Base-by-base conservation (phyloP, 1,140 invertebrate species). In the Drosophila ogumai region DNA sequence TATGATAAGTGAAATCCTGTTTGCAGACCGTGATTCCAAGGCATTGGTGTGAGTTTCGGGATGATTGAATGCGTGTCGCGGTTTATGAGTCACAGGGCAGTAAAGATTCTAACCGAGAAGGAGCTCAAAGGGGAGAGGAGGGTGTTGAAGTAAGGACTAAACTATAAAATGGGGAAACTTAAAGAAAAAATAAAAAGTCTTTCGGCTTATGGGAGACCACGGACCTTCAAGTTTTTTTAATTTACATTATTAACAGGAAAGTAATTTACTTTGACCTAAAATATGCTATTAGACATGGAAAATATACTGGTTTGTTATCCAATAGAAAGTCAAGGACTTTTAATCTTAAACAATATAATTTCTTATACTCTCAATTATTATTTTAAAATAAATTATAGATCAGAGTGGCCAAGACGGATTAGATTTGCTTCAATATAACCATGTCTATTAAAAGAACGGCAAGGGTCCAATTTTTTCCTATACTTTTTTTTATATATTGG, bases 1-100 rank as follows among this genome's bases (percentile, higher is more conserved):
- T 56, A 57, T 65, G 59, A 75, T 75, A 75, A 52, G 50, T 75
- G 52, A 47, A 75, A 58, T 67, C 61, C 34, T 75, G 41, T 75
- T 75, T 50, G 28, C 31, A 10, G n/a, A 1, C 68, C 17, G 66
- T 59, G 68, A 72, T 72, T 72, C 36, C 66, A 57, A 6, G 8
- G 12, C 32, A 50, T 57, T 55, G 67, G 68, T 38, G 43, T 60
- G 67, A 28, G 49, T 15, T 15, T 54, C 25, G 34, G 36, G 36
- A 72, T 72, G 68, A 72, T 72, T 50, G 68, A 72, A 49, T 72
- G 68, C 34, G 67, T 72, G 68, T 72, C 40, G 40, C 50, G 59
- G 40, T 41, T 55, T 49, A 74, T 56, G 59, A 52, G 49, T 63
- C 72, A 75, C 43, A 59, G 9, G 74, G 31, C 17, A 67, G n/a